Evolutionary conservation across 2,113 vertebrate genomes (phyloP).

Genomic region (Gobio gobio): DNA sequence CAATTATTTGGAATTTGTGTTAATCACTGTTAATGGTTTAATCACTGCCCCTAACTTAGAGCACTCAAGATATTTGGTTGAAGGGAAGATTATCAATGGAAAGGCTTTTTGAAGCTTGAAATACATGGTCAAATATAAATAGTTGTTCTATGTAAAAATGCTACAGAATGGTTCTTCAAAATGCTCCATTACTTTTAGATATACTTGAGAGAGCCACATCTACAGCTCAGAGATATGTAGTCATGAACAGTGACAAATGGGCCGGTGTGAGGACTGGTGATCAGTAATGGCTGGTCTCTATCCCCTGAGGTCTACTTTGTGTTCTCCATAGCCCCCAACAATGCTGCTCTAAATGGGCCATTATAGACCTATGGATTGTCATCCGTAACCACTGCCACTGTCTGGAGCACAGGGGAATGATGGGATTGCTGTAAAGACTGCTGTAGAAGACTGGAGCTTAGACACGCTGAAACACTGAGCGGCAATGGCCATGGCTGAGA

Average conservation of each 20-base stretch:
- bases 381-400: slow-evolving; percentile 17
- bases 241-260: slow-evolving; percentile 62
- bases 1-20: too few species aligned
- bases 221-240: not conserved
- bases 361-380: slow-evolving; percentile 47
- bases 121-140: not conserved
- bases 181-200: not conserved
- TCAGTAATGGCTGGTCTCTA: slow-evolving; percentile 58
- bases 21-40: too few species aligned
- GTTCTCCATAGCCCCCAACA: slow-evolving; percentile 24
- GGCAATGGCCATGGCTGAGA: not conserved
- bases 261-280: slow-evolving; percentile 52
- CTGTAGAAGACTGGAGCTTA: slow-evolving; percentile 2
- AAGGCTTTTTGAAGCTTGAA: not conserved
- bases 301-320: slow-evolving; percentile 12
- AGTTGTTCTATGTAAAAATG: not conserved
- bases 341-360: slow-evolving; percentile 53
- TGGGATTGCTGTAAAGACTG: slow-evolving; percentile 10
- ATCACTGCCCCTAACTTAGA: too few species aligned
- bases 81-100: not conserved
- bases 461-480: not conserved
- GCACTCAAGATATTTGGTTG: not conserved
- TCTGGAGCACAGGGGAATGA: slow-evolving; percentile 27
- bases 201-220: not conserved
- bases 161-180: not conserved